Conservation (phyloP, 2,888 invertebrate species). For the Melanostoma scalare region DNA sequence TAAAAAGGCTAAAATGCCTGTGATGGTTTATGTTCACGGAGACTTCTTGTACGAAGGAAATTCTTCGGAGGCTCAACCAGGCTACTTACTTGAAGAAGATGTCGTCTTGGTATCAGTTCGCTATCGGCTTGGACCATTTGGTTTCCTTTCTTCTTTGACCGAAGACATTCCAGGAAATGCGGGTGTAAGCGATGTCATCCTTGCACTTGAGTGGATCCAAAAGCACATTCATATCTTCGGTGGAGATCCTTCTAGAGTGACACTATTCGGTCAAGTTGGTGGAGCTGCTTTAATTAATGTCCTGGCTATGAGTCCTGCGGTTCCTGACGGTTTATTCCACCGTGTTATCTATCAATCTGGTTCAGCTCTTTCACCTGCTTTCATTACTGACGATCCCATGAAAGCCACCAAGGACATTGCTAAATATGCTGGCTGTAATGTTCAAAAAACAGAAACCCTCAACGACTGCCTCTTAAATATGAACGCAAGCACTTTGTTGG, state of each 20-base stretch:
- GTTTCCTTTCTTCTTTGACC: slow-evolving; percentile 83
- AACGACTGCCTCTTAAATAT: slow-evolving; percentile 80
- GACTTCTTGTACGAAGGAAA: slow-evolving; percentile 81
- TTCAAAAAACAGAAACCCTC: slow-evolving; percentile 77
- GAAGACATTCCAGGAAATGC: slow-evolving; percentile 83
- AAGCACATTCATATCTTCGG: slow-evolving; percentile 83
- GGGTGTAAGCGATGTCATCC: slow-evolving; percentile 83
- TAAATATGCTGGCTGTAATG: slow-evolving; percentile 79
- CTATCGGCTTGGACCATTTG: slow-evolving; percentile 83
- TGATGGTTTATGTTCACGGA: slow-evolving; percentile 82
- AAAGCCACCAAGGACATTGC: slow-evolving; percentile 80
- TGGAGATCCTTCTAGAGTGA: slow-evolving; percentile 83
- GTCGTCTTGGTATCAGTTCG: slow-evolving; percentile 82
- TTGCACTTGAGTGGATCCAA: slow-evolving; percentile 83
- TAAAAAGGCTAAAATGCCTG: slow-evolving; percentile 76
- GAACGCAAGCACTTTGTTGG: slow-evolving; percentile 79
- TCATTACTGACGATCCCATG: slow-evolving; percentile 82
- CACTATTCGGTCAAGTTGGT: slow-evolving; percentile 84
- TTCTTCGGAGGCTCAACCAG: slow-evolving; percentile 79
- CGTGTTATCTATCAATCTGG: slow-evolving; percentile 84
- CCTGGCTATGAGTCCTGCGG: slow-evolving; percentile 82
- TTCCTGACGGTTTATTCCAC: slow-evolving; percentile 82
- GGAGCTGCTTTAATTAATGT: slow-evolving; percentile 83
- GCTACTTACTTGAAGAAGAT: slow-evolving; percentile 82
- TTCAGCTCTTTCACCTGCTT: slow-evolving; percentile 82